Evolutionary conservation across 1,140 invertebrate species (phyloP), one percentile per base, ranked within the genome.

Genomic region (Diachasma alloeum): DNA sequence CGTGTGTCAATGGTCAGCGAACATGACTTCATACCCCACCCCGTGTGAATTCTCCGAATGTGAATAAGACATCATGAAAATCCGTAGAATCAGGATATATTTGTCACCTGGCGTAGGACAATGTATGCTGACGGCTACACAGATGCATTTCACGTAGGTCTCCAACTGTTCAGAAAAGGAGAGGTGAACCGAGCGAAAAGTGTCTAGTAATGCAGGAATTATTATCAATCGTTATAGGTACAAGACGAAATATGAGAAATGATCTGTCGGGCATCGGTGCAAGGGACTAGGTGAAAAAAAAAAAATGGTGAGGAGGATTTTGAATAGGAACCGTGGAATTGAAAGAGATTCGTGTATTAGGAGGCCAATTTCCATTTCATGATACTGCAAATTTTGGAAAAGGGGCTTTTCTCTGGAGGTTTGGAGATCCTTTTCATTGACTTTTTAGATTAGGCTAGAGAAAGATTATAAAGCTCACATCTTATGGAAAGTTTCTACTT

Each of bases 141-240:
- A 63, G 59, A 63, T 63, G 59, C 59, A 63, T 63, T 63, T 63
- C 59, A 63, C 59, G 59, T 63, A 6, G 59, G 59, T 9, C 15
- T 53, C 22, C 59, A 66, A 66, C 59, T 37, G 66, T 36, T 68
- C 31, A 68, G n/a, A 37, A 68, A 68, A 11, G 31, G 8, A 19
- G n/a, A 36, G 31, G 31, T 4, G 24, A 4, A 31, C 31, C 2
- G 24, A 66, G 17, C 13, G 17, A 76, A 81, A 83, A 86, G 75
- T 87, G 85, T 82, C 86, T 83, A 84, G 87, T 87, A 88, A 88
- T 77, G 87, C 81, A 78, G 81, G 84, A 87, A 87, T 87, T 88
- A 87, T 84, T 83, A 87, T 86, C 72, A 80, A 66, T 59, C 74
- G 70, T 79, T 66, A 68, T 77, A 79, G 77, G 39, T 59, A 56